Evolutionary conservation across 2,797 vertebrate species (phyloP), one percentile per base, ranked within the genome.

Genomic region (Semotilus atromaculatus): DNA sequence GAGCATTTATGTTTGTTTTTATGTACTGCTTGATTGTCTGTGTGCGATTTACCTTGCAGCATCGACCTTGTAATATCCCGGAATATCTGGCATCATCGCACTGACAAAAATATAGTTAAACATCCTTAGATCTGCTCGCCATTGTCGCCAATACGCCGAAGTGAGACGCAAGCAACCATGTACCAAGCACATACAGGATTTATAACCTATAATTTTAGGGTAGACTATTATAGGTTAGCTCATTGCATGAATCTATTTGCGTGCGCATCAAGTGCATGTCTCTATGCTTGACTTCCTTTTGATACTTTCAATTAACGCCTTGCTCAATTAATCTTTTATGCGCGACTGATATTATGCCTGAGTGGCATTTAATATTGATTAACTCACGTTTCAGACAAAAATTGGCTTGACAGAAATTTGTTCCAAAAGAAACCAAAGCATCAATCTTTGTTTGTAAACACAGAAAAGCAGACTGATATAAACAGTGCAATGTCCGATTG

Each of bases 41-140:
- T 7, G 40, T 87, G 73, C 82, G 60, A 38, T 80, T 82, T 85
- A 71, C 78, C 43, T 75, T 70, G 26, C 38, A 75, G 45, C 53
- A 68, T 21, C 77, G 78, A 84, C 71, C 80, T 85, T 60, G 73
- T 83, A 80, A 86, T 78, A 68, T 72, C 72, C n/a, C 34, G 8
- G 40, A 81, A 87, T 86, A 87, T 79, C 81, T 87, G 88, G 36
- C 83, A 64, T 2, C 34, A 36, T 80, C 31, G 19, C 70, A 26
- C 51, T 75, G 21, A 76, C 38, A 80, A 10, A 81, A 51, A 76
- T 71, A 40, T 29, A 18, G 18, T 23, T 19, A 29, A 77, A 68
- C n/a, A 60, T 21, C 62, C n/a, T 78, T 48, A 77, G 11, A 45
- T 75, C 18, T 73, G 13, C 31, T 51, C 58, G 18, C 29, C 53